These are phyloP conservation scores for Mechanitis mazaeus DNA, from an alignment of 2,888 invertebrate species.

Conservation along the genomic window DNA sequence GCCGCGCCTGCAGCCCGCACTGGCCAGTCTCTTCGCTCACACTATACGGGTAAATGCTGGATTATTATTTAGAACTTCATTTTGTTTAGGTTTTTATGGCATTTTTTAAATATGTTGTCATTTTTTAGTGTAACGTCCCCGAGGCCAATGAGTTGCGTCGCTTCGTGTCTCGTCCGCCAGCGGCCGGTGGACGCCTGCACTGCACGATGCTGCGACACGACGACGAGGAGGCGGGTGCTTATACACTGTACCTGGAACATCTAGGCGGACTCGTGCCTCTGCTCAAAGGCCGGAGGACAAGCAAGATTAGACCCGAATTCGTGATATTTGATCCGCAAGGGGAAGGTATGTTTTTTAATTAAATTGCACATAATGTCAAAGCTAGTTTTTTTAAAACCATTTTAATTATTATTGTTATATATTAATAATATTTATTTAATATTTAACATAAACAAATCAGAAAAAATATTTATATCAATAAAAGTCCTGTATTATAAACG, in stretches of 20 bases:
- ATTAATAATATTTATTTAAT: too few species aligned
- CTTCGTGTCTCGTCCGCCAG: constrained; percentile 94
- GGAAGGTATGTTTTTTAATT: constrained; percentile 73
- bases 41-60: constrained; percentile 86
- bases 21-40: constrained; percentile 92
- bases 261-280: constrained; percentile 97
- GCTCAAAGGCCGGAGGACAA: constrained; percentile 95
- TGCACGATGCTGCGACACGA: constrained; percentile 98
- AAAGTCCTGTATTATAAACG: too few species aligned
- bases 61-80: background rate
- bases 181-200: constrained; percentile 89
- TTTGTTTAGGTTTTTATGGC: background rate
- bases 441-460: too few species aligned
- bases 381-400: background rate
- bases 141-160: constrained; percentile 90
- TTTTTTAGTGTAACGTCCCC: constrained; percentile 92
- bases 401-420: too few species aligned
- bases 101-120: background rate
- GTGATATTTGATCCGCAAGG: constrained; percentile 96
- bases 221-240: constrained; percentile 87
- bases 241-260: constrained; percentile 95
- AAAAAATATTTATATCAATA: too few species aligned
- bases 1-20: constrained; percentile 87
- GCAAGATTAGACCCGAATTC: constrained; percentile 98
- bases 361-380: constrained; percentile 11